Evolutionary conservation across 2,888 invertebrate genomes (phyloP).

Genomic region (Perdita meconis): DNA sequence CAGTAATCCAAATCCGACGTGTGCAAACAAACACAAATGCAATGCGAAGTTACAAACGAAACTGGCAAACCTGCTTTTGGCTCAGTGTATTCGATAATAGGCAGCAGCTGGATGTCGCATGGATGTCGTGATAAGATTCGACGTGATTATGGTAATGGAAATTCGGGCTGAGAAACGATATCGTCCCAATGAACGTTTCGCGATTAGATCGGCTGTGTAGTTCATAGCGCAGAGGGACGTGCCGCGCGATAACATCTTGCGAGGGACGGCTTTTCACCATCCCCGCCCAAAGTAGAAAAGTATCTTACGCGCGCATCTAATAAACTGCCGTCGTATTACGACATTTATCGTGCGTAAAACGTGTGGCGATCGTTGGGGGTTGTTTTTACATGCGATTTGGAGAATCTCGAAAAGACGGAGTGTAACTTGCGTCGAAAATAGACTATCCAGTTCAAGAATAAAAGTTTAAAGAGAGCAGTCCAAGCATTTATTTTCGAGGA

Average conservation of each 20-base stretch:
- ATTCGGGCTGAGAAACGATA: background rate
- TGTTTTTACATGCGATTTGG: background rate
- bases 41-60: constrained; percentile 6
- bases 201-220: constrained; percentile 18
- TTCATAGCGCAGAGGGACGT: background rate
- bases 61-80: background rate
- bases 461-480: background rate
- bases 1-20: background rate
- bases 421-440: background rate
- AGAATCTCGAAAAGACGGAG: background rate
- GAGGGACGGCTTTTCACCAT: background rate
- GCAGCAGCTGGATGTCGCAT: background rate
- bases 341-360: background rate
- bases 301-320: background rate
- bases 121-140: constrained; percentile 14
- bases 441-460: too few relatives aligned
- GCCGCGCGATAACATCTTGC: constrained; percentile 10
- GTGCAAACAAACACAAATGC: background rate
- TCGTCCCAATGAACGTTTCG: constrained; percentile 15
- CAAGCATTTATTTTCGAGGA: background rate
- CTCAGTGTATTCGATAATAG: background rate
- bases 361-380: background rate
- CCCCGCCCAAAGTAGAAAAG: background rate
- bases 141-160: constrained; percentile 32
- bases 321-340: background rate